Evolutionary conservation across 2,888 invertebrate species (phyloP), one percentile per base, ranked within the genome.

Genomic region (Biston stratarius): DNA sequence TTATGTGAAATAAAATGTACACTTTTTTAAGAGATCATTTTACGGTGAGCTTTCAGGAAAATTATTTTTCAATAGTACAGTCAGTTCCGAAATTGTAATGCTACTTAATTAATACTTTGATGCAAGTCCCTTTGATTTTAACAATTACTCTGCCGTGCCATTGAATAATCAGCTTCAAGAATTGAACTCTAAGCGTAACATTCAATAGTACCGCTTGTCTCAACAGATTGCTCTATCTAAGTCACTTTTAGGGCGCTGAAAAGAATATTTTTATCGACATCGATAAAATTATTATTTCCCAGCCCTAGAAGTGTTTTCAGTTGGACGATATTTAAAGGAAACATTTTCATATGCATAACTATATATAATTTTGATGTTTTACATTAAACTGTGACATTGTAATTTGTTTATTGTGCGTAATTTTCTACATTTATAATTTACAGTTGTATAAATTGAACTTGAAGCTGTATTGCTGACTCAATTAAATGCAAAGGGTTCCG

Each of bases 1-100:
- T 56, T 72, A 55, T 65, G 72, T 63, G 52, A 71, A 71, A 74
- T 65, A 74, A 73, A 71, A 77, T 84, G 84, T 85, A 87, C 86
- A 86, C 85, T 83, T 82, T 42, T 51, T 47, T 62, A 68, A 74
- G 85, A 85, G 85, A 86, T 87, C 87, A 74, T 61, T 69, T 70
- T 6, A 44, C 71, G 74, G 75, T 77, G 76, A 77, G 68, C 57
- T 65, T 38, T 15, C 45, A 61, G 63, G 64, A 71, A 71, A 76
- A 72, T 64, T 56, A 24, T 42, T 62, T 73, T 63, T 62, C 42
- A 66, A 71, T 49, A 67, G 59, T 66, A 60, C 63, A 57, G 60
- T 67, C 60, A 66, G 53, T 61, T 61, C 51, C 51, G 45, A 48
- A 56, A 53, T 60, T 40, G 57, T 53, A 62, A 66, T 12, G 38